These are phyloP conservation scores for Mythimna lalbum DNA, from an alignment of 2,888 invertebrate species.

Conservation along the genomic window DNA sequence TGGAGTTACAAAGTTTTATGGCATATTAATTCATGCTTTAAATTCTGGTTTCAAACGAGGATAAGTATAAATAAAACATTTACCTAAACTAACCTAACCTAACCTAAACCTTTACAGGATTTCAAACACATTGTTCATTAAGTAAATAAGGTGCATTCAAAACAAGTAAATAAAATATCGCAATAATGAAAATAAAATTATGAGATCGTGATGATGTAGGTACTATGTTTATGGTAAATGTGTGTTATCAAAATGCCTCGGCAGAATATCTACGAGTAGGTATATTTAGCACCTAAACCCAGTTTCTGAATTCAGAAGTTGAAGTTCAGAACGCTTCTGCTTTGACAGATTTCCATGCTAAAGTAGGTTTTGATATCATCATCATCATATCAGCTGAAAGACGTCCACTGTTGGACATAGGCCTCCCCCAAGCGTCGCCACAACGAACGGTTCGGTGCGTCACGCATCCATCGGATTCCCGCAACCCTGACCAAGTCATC, in stretches of 20 bases:
- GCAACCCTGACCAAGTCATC: no score
- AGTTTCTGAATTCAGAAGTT: no score
- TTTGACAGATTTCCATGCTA: no score
- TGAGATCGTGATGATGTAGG: background rate
- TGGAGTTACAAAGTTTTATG: background rate
- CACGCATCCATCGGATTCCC: no score
- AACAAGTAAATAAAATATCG: background rate
- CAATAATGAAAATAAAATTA: constrained; percentile 43
- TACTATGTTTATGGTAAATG: constrained; percentile 2
- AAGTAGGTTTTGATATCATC: no score
- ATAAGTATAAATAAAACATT: constrained; percentile 7
- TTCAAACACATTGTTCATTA: constrained; percentile 11
- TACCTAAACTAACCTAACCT: no score
- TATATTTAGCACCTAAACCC: background rate
- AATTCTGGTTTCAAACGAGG: constrained; percentile 11
- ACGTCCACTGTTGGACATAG: no score
- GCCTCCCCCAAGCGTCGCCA: no score
- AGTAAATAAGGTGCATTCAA: constrained; percentile 10
- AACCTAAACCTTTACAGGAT: background rate
- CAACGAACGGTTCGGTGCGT: no score
- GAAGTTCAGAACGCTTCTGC: no score
- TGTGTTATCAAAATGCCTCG: background rate
- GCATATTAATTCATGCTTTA: background rate
- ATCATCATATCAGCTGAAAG: no score
- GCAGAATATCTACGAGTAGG: constrained; percentile 1